These are phyloP conservation scores for Scaptomyza pallida DNA, from an alignment of 1,140 invertebrate species.

Conservation along the genomic window DNA sequence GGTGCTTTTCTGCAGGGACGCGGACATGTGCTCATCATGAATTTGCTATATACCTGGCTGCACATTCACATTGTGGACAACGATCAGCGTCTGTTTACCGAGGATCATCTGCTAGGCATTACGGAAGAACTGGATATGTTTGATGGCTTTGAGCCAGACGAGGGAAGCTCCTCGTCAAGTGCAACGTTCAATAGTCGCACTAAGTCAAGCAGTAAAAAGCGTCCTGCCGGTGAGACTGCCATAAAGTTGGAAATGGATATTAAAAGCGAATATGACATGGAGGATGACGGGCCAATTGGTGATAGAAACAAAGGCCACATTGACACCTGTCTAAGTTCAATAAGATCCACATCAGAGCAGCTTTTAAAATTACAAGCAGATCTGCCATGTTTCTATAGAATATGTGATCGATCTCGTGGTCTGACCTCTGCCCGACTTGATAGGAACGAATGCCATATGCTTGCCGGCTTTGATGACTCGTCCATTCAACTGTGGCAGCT, in stretches of 20 bases:
- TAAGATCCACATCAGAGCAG: slow-evolving; percentile 54
- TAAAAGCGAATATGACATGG: slow-evolving; percentile 48
- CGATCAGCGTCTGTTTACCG: slow-evolving; percentile 74
- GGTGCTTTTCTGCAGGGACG: slow-evolving; percentile 88
- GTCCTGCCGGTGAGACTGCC: slow-evolving; percentile 57
- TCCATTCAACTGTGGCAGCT: slow-evolving; percentile 79
- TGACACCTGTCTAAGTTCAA: slow-evolving; percentile 52
- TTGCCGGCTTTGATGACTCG: slow-evolving; percentile 78
- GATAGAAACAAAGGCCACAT: slow-evolving; percentile 39
- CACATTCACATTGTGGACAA: slow-evolving; percentile 85
- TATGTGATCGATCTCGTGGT: slow-evolving; percentile 67
- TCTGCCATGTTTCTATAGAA: slow-evolving; percentile 63
- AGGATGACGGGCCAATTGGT: neutral
- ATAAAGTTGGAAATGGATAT: slow-evolving; percentile 56
- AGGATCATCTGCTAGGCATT: slow-evolving; percentile 69
- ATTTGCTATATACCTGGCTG: slow-evolving; percentile 87
- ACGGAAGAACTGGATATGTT: slow-evolving; percentile 54
- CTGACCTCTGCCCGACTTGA: slow-evolving; percentile 68
- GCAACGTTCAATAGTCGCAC: slow-evolving; percentile 5
- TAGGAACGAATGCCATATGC: slow-evolving; percentile 71
- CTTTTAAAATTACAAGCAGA: slow-evolving; percentile 65
- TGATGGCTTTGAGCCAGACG: slow-evolving; percentile 34
- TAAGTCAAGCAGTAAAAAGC: slow-evolving; percentile 53
- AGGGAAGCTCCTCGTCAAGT: slow-evolving; percentile 1
- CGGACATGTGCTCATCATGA: slow-evolving; percentile 88